A percentile compares a stretch with the other conserved stretches of the same genome.
phyloP scores from a whole-genome alignment of 2,113 vertebrate genomes.

The Gulo gulo region DNA sequence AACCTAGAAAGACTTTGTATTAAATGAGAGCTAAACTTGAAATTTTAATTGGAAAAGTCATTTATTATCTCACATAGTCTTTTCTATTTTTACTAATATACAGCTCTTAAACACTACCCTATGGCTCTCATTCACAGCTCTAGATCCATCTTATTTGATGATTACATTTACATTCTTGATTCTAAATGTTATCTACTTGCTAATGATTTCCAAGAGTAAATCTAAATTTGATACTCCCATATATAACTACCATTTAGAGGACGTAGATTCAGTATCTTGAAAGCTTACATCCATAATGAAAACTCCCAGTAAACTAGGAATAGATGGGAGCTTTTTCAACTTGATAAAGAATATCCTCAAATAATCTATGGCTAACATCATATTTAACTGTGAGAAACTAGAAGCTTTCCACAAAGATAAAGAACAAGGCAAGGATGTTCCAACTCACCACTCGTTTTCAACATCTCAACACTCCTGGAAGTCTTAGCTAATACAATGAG shows the following conservation, averaged over 20 bases:
- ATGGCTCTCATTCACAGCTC: neutral
- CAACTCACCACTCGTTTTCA: neutral
- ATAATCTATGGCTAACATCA: neutral
- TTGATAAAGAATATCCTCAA: neutral
- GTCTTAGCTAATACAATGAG: neutral
- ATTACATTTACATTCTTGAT: neutral
- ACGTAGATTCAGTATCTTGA: neutral
- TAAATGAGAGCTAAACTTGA: neutral
- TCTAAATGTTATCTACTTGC: neutral
- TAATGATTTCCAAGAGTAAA: neutral
- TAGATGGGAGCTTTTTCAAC: neutral
- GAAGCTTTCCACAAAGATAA: neutral
- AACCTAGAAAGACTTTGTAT: neutral
- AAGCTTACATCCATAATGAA: neutral
- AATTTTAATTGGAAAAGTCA: neutral
- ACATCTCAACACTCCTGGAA: neutral
- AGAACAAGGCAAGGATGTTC: neutral
- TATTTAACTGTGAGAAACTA: neutral
- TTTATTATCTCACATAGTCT: neutral
- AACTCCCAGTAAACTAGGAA: neutral
- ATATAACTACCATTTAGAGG: neutral
- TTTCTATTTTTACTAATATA: neutral
- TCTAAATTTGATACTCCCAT: neutral
- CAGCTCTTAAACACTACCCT: neutral
- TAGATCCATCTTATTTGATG: neutral